Evolutionary conservation across 2,113 vertebrate genomes (phyloP).

Genomic region (Gambusia affinis): DNA sequence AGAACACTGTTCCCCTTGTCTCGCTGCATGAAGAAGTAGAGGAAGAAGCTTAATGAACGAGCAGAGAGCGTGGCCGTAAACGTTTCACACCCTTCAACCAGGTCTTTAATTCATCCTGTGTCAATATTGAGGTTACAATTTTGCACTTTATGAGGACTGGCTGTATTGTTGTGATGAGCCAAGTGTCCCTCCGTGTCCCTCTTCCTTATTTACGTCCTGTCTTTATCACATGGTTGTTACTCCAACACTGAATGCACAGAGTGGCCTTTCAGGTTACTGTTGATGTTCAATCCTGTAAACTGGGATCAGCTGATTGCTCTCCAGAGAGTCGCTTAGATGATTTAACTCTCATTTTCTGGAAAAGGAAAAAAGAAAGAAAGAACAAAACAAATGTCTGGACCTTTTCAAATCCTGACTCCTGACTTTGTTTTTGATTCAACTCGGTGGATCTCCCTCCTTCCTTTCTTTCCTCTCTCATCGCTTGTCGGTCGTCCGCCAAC

Average conservation of each 20-base stretch:
- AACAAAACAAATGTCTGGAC: background rate
- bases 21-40: background rate
- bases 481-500: constrained; percentile 4
- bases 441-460: background rate
- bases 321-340: constrained; percentile 14
- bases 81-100: background rate
- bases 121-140: background rate
- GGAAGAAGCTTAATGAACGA: background rate
- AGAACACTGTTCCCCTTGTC: constrained; percentile 1
- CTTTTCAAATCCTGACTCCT: background rate
- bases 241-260: background rate
- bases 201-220: background rate
- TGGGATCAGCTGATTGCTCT: background rate
- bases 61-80: background rate
- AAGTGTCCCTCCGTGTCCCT: background rate
- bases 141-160: background rate
- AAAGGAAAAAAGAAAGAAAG: background rate
- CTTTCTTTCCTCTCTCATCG: constrained; percentile 10
- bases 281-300: background rate
- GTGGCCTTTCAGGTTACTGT: background rate
- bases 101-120: background rate
- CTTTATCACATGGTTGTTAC: background rate
- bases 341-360: background rate
- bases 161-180: background rate
- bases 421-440: constrained; percentile 18